These are phyloP conservation scores for Rhagophthalmus giganteus DNA, from an alignment of 2,888 invertebrate species.

Conservation along the genomic window DNA sequence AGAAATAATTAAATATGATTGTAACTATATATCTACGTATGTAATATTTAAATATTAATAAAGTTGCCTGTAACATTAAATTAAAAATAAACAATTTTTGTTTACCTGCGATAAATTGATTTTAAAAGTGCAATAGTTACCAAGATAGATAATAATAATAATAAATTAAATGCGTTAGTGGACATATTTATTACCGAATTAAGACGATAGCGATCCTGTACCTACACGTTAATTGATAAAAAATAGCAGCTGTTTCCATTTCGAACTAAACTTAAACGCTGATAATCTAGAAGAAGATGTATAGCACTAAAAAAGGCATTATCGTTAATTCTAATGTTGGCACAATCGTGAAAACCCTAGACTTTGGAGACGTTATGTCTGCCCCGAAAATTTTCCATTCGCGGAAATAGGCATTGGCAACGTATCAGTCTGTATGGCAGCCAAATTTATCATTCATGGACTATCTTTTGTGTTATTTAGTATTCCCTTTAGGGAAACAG, in stretches of 20 bases:
- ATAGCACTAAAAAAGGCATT: constrained; percentile 12
- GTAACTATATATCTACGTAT: no score
- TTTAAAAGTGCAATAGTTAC: no score
- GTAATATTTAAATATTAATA: no score
- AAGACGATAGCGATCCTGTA: no score
- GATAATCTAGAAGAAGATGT: constrained; percentile 10
- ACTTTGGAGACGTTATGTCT: constrained; percentile 17
- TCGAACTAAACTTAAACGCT: constrained; percentile 3
- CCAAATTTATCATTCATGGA: constrained; percentile 18
- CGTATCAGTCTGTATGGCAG: constrained; percentile 8
- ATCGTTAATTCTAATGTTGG: constrained; percentile 20
- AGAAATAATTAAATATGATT: no score
- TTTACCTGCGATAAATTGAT: no score
- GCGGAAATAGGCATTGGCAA: constrained; percentile 12
- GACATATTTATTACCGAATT: no score
- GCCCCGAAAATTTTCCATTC: constrained; percentile 9
- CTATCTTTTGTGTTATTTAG: constrained; percentile 7
- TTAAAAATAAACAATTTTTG: no score
- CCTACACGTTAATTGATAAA: not conserved
- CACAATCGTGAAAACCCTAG: constrained; percentile 14
- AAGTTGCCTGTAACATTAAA: no score
- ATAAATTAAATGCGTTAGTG: no score
- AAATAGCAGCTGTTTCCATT: not conserved
- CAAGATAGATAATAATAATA: no score
- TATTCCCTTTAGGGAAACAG: constrained; percentile 4